Evolutionary conservation across 1,140 invertebrate genomes (phyloP), one percentile per base, ranked within the genome.

Genomic region (Neuroterus valhalla): DNA sequence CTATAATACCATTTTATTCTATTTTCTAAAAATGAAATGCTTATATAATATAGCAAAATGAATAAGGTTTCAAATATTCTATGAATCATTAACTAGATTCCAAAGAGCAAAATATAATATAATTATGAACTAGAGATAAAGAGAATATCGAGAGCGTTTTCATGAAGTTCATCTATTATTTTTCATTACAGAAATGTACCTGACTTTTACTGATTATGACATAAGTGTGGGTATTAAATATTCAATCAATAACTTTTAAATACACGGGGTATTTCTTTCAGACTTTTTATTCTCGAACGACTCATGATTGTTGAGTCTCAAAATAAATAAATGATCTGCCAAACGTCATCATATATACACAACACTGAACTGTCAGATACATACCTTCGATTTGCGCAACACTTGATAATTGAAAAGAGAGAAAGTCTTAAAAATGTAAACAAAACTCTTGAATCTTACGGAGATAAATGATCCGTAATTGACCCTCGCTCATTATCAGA

Each of bases 301-400:
- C 14, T 46, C 42, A 8, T 69, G 44, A 69, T 69, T 69, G 17
- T 43, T 19, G 8, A 15, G 8, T 19, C 42, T 11, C 4, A 44
- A 45, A 52, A 68, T 72, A 74, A 77, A 79, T 77, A 77, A 81
- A 79, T 79, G 74, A 78, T 76, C 67, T 78, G 74, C 79, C 71
- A 79, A 79, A 77, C 62, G 52, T 73, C 68, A 75, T 38, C 31
- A 14, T 66, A 71, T 71, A n/a, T 52, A 23, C 31, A n/a, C n/a
- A 48, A 48, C 46, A 48, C 6, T 48, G 46, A 48, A 19, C 46
- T 48, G 46, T 48, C 46, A 48, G 17, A 48, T 17, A 19, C n/a
- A 6, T 48, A 19, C 4, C 4, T 38, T 38, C 31, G 31, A 38
- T 5, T 38, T 38, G 10, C 4, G 31, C 6, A 38, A 38, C 6